phyloP scores from a whole-genome alignment of 2,797 vertebrate genomes.

The Channallabes apus region DNA sequence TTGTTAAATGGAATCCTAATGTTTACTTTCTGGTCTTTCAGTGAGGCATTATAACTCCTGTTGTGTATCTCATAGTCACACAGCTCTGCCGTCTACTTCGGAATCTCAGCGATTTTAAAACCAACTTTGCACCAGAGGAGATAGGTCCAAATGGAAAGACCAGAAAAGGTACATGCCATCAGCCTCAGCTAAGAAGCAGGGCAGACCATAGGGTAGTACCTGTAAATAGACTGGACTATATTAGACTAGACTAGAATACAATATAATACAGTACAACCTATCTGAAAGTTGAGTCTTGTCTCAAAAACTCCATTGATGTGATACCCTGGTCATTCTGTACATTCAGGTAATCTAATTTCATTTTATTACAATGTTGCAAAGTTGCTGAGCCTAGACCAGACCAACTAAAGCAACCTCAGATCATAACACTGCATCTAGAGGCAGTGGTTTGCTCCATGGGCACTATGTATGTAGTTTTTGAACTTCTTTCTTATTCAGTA shows the following conservation, averaged over 20 bases:
- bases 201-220: neutral
- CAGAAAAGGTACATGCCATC: slow-evolving; percentile 61
- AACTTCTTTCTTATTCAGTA: too few relatives aligned
- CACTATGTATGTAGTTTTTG: too few relatives aligned
- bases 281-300: too few relatives aligned
- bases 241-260: neutral
- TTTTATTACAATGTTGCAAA: too few relatives aligned
- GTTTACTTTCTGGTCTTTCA: slow-evolving; percentile 51
- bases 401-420: too few relatives aligned
- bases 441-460: too few relatives aligned
- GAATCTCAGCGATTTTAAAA: slow-evolving; percentile 53
- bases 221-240: neutral
- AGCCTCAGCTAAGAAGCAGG: slow-evolving; percentile 50
- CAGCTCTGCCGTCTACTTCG: slow-evolving; percentile 41
- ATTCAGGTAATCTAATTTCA: too few relatives aligned
- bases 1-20: slow-evolving; percentile 58
- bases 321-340: too few relatives aligned
- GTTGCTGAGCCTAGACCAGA: too few relatives aligned
- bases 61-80: slow-evolving; percentile 44
- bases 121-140: slow-evolving; percentile 53
- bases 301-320: too few relatives aligned
- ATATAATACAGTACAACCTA: neutral
- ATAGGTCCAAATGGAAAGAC: slow-evolving; percentile 46
- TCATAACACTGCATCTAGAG: too few relatives aligned
- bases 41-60: slow-evolving; percentile 44